Conservation (phyloP, 1,140 invertebrate species). For the Heliothis virescens region DNA sequence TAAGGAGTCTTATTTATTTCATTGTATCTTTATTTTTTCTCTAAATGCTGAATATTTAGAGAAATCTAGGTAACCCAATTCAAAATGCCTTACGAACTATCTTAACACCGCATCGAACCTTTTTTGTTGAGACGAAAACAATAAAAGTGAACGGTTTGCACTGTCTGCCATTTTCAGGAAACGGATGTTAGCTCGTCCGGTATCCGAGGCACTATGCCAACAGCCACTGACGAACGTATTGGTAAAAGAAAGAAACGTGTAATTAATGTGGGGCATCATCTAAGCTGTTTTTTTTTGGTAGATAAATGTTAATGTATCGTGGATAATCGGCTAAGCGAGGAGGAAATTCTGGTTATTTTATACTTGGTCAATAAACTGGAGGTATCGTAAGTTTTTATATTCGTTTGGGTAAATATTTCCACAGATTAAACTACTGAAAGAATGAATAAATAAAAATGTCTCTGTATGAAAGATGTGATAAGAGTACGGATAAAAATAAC, state of each 20-base stretch:
- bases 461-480: too few relatives aligned
- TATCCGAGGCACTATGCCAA: slow-evolving; percentile 72
- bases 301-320: background rate
- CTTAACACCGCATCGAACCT: slow-evolving; percentile 38
- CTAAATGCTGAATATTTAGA: background rate
- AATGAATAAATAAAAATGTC: too few relatives aligned
- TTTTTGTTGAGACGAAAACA: slow-evolving; percentile 57
- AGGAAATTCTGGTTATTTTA: too few relatives aligned
- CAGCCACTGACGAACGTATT: slow-evolving; percentile 56
- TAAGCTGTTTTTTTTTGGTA: slow-evolving; percentile 11
- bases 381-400: too few relatives aligned
- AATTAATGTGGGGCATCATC: slow-evolving; percentile 47
- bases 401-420: too few relatives aligned
- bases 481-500: too few relatives aligned
- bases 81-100: slow-evolving; percentile 15
- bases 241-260: slow-evolving; percentile 29
- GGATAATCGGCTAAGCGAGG: background rate
- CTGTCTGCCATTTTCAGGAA: slow-evolving; percentile 72
- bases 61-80: background rate
- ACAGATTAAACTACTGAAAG: too few relatives aligned
- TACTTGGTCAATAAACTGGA: too few relatives aligned
- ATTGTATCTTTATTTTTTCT: background rate
- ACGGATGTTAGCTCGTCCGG: slow-evolving; percentile 75
- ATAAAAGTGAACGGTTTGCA: slow-evolving; percentile 64
- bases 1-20: background rate